These are phyloP conservation scores for Trochalopteron elliotii DNA, from an alignment of 2,113 vertebrate genomes.

Conservation along the genomic window DNA sequence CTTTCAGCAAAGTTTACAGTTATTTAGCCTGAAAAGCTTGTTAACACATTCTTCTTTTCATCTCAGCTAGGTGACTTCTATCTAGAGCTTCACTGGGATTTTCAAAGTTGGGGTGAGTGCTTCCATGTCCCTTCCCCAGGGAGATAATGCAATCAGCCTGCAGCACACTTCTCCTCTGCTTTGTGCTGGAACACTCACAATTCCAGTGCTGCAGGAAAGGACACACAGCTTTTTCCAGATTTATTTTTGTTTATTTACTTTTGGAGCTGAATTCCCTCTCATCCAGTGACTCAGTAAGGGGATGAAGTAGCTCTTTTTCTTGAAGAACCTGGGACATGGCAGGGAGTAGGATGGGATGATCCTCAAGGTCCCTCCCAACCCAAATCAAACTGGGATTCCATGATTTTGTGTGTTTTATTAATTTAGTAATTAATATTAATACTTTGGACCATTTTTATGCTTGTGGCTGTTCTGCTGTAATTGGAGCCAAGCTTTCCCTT, in stretches of 20 bases:
- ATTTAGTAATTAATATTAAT: neutral
- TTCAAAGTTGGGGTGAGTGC: slow-evolving; percentile 99
- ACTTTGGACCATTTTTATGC: neutral
- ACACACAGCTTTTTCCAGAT: neutral
- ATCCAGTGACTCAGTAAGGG: neutral
- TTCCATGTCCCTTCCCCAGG: neutral
- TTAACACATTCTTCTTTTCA: slow-evolving; percentile 43
- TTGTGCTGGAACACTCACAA: neutral
- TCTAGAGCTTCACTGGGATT: slow-evolving; percentile 99
- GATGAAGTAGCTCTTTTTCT: neutral
- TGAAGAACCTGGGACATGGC: neutral
- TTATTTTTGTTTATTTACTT: neutral
- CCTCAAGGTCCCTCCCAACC: neutral
- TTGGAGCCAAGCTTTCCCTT: neutral
- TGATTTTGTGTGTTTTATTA: neutral
- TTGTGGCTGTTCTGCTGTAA: neutral
- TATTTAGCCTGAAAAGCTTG: neutral
- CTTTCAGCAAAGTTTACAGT: neutral
- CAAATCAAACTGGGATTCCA: neutral
- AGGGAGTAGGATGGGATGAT: neutral
- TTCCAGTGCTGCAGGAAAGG: neutral
- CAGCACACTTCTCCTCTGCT: neutral
- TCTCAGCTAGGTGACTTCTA: slow-evolving; percentile 98
- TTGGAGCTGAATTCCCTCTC: neutral
- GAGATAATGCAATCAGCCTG: neutral